Evolutionary conservation across 2,888 invertebrate genomes (phyloP).

Genomic region (Yponomeuta malinellus): DNA sequence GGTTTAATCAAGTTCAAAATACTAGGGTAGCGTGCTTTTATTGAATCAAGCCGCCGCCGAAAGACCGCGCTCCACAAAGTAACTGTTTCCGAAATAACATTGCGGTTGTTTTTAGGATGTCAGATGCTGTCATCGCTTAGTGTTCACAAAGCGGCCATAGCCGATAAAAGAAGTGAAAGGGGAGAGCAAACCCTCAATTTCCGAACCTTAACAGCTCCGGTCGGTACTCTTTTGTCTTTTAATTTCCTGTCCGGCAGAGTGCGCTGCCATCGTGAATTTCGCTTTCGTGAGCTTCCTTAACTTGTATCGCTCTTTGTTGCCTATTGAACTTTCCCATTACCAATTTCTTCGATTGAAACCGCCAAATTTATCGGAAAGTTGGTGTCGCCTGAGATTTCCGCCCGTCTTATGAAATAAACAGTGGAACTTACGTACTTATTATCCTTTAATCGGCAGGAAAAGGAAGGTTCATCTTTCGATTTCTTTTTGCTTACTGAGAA

Average conservation of each 20-base stretch:
- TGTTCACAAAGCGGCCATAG: slow-evolving; percentile 42
- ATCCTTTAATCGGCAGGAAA: slow-evolving; percentile 53
- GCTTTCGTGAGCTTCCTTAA: slow-evolving; percentile 71
- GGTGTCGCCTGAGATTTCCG: slow-evolving; percentile 41
- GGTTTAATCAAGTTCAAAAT: slow-evolving; percentile 10
- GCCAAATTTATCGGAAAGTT: slow-evolving; percentile 66
- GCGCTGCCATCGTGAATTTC: slow-evolving; percentile 64
- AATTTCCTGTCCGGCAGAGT: slow-evolving; percentile 70
- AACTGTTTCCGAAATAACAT: slow-evolving; percentile 9
- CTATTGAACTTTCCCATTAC: slow-evolving; percentile 74
- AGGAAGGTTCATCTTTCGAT: slow-evolving; percentile 49
- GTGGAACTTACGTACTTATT: slow-evolving; percentile 39
- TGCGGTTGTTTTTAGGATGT: slow-evolving; percentile 22
- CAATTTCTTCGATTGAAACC: slow-evolving; percentile 65
- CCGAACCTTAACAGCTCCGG: slow-evolving; percentile 63
- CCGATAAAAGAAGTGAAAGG: slow-evolving; percentile 44
- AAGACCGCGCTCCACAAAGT: background rate
- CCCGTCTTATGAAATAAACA: slow-evolving; percentile 43
- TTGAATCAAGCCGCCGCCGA: background rate
- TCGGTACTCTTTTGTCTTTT: slow-evolving; percentile 72
- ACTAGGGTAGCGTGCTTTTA: background rate
- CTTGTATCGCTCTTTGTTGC: slow-evolving; percentile 69
- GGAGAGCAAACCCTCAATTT: slow-evolving; percentile 59
- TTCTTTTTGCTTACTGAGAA: slow-evolving; percentile 52
- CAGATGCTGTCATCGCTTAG: slow-evolving; percentile 28